phyloP scores from a whole-genome alignment of 2,888 invertebrate species.

The Hofmannophila pseudospretella region DNA sequence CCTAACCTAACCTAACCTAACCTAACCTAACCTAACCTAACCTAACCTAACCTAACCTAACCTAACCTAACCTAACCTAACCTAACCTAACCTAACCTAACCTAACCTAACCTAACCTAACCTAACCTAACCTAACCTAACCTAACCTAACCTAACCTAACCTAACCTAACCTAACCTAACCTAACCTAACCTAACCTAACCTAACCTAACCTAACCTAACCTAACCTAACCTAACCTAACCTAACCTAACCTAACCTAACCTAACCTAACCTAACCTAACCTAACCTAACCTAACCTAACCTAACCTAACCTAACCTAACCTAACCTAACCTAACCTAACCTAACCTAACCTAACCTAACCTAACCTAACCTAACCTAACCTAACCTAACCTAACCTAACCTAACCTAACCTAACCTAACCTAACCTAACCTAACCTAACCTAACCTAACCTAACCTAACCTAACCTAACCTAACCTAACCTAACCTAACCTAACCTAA shows the following conservation, averaged over 20 bases:
- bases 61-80: constrained; percentile 18
- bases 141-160: constrained; percentile 17
- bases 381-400: constrained; percentile 14
- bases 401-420: constrained; percentile 15
- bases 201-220: constrained; percentile 16
- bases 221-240: constrained; percentile 15
- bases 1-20: constrained; percentile 17
- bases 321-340: constrained; percentile 17
- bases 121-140: constrained; percentile 17
- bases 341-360: constrained; percentile 17
- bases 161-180: constrained; percentile 19
- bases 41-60: constrained; percentile 17
- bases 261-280: constrained; percentile 14
- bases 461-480: constrained; percentile 9
- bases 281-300: constrained; percentile 16
- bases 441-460: constrained; percentile 9
- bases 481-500: constrained; percentile 10
- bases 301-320: constrained; percentile 16
- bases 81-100: constrained; percentile 17
- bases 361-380: constrained; percentile 17
- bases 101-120: constrained; percentile 17
- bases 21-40: constrained; percentile 17
- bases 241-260: constrained; percentile 14
- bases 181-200: constrained; percentile 18
- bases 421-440: constrained; percentile 12